A percentile compares a stretch with the other conserved stretches of the same genome.
phyloP scores from a whole-genome alignment of 2,113 vertebrate species.

The Ictidomys tridecemlineatus region DNA sequence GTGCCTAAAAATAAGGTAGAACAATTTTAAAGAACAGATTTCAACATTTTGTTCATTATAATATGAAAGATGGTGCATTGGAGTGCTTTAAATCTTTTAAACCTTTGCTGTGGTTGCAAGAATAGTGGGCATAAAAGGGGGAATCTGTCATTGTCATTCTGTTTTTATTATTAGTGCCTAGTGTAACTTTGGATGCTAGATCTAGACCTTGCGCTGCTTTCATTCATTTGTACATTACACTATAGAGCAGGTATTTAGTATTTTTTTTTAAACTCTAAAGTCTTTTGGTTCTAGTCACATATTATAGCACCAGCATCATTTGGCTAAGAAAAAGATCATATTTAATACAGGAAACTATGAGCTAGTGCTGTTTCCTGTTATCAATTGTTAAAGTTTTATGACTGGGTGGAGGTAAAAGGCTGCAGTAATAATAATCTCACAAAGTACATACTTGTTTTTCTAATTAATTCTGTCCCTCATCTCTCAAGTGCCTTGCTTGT shows the following conservation, averaged over 20 bases:
- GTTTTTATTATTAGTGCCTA: background rate
- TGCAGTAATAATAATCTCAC: background rate
- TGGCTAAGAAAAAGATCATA: background rate
- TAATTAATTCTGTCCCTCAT: background rate
- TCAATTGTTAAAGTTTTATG: background rate
- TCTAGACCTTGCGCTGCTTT: background rate
- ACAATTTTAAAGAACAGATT: background rate
- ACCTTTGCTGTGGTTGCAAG: background rate
- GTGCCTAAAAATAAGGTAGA: background rate
- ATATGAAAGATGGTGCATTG: background rate
- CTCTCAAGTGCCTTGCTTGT: background rate
- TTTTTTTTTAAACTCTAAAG: background rate
- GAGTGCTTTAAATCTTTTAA: background rate
- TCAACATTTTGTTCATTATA: background rate
- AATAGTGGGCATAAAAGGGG: background rate
- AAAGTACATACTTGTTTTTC: background rate
- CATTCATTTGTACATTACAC: background rate
- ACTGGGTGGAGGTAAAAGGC: accelerated
- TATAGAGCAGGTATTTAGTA: background rate
- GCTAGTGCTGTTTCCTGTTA: slow-evolving; percentile 8
- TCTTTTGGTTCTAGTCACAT: background rate
- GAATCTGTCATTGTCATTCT: background rate
- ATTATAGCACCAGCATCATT: background rate
- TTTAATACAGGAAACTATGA: background rate
- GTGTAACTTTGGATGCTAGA: background rate